Conservation (phyloP, 2,888 invertebrate species). For the Cetonia aurata region DNA sequence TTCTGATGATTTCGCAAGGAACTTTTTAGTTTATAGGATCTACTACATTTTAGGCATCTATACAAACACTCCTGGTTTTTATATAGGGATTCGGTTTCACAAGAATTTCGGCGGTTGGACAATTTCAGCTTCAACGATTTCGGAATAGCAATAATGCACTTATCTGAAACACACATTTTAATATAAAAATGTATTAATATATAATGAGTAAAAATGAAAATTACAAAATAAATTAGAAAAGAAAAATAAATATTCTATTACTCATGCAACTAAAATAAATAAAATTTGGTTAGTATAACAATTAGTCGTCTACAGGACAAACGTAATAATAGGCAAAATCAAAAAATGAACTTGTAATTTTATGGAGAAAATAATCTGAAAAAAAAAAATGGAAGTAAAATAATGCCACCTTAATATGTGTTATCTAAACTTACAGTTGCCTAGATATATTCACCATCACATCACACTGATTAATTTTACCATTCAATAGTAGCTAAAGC, state of each 20-base stretch:
- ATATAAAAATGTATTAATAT: constrained; percentile 11
- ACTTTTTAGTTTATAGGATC: constrained; percentile 51
- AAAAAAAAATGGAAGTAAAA: constrained; percentile 23
- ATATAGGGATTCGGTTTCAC: constrained; percentile 10
- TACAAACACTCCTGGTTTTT: constrained; percentile 10
- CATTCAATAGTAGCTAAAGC: too few relatives aligned
- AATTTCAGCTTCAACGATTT: constrained; percentile 30
- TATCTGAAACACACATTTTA: constrained; percentile 41
- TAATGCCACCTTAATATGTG: constrained; percentile 1
- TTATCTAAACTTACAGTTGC: constrained; percentile 16
- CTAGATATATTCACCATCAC: constrained; percentile 3
- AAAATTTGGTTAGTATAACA: constrained; percentile 30
- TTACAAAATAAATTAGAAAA: background rate
- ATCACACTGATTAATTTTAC: background rate
- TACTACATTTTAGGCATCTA: constrained; percentile 49
- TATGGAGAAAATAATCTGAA: constrained; percentile 9
- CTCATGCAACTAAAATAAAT: constrained; percentile 37
- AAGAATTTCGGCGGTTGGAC: constrained; percentile 17
- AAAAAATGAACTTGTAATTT: constrained; percentile 13
- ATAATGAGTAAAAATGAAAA: constrained; percentile 8
- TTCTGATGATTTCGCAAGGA: constrained; percentile 53
- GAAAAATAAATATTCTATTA: constrained; percentile 9
- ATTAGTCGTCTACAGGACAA: constrained; percentile 28
- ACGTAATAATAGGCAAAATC: constrained; percentile 29
- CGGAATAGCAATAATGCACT: constrained; percentile 30